Evolutionary conservation across 2,113 vertebrate genomes (phyloP), one percentile per base, ranked within the genome.

Genomic region (Xiphias gladius): DNA sequence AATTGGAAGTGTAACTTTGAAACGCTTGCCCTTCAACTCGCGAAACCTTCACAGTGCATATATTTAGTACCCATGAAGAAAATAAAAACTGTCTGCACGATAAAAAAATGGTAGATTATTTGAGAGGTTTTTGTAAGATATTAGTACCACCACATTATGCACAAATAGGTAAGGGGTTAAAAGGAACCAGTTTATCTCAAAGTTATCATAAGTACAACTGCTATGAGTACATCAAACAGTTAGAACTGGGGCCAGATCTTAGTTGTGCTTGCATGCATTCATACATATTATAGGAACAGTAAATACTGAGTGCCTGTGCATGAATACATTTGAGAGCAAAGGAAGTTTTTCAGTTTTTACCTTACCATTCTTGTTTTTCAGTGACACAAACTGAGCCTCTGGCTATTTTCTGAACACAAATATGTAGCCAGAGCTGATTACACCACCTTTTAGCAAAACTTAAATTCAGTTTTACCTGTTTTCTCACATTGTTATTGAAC

Each of bases 401-500:
- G 50, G 50, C 39, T 58, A 3, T 50, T 76, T 58, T 0, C 7
- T 66, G 46, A 66, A 1, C 9, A 76, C 41, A 35, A 22, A 67
- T 57, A 52, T 62, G 41, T 19, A 14, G 43, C n/a, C 35, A 19
- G 67, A 7, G 26, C 24, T 43, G n/a, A 68, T 77, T 39, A 11
- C 3, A 16, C 28, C 1, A 4, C 43, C 11, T 59, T 54, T 61
- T 4, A 59, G 35, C 35, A 62, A 19, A 66, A 4, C 24, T 50
- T 37, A 5, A 26, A 39, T 30, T 72, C 68, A 32, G 54, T 68
- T 5, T 16, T 72, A 46, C 58, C 48, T 46, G 74, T 68, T 75
- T 35, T 46, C 7, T 50, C 2, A 6, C 57, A 46, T 63, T 62
- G 39, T 13, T 48, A 30, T 28, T 37, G 22, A 28, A 30, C 10